Evolutionary conservation across 2,888 invertebrate genomes (phyloP).

Genomic region (Cremastinae sp.): DNA sequence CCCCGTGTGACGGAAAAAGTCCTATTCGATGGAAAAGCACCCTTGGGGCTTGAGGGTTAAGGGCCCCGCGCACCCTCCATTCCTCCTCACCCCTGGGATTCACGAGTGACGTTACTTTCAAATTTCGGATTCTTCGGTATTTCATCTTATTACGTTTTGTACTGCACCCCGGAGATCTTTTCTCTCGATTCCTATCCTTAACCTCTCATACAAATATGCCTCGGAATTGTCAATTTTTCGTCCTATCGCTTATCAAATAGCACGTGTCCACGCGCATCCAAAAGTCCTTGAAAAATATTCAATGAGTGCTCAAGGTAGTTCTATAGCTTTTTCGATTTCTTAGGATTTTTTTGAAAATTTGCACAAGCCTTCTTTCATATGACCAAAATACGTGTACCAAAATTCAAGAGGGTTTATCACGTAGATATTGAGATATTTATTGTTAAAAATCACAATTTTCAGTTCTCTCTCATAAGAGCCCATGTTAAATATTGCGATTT

Average conservation of each 20-base stretch:
- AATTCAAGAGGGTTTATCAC: no score
- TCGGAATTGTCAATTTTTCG: not conserved
- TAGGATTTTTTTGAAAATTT: no score
- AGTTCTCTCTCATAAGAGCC: no score
- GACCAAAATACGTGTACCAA: no score
- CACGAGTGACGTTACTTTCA: slow-evolving; percentile 21
- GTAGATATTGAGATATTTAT: no score
- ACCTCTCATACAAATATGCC: not conserved
- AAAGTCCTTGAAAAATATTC: not conserved
- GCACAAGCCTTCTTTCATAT: no score
- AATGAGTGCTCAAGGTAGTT: not conserved
- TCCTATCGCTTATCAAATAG: no score
- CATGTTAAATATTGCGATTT: no score
- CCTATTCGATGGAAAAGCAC: no score
- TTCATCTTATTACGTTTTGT: slow-evolving; percentile 34
- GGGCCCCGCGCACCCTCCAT: slow-evolving; percentile 1
- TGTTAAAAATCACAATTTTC: no score
- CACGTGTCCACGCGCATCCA: not conserved
- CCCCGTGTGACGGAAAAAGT: slow-evolving; percentile 8
- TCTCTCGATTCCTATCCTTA: slow-evolving; percentile 6
- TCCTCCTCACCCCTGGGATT: slow-evolving; percentile 36
- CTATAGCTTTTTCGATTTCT: no score
- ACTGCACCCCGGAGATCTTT: slow-evolving; percentile 43
- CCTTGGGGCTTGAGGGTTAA: not conserved
- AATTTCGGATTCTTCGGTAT: slow-evolving; percentile 21